Conservation (phyloP, 2,888 invertebrate genomes). For the Miltochrista miniata region DNA sequence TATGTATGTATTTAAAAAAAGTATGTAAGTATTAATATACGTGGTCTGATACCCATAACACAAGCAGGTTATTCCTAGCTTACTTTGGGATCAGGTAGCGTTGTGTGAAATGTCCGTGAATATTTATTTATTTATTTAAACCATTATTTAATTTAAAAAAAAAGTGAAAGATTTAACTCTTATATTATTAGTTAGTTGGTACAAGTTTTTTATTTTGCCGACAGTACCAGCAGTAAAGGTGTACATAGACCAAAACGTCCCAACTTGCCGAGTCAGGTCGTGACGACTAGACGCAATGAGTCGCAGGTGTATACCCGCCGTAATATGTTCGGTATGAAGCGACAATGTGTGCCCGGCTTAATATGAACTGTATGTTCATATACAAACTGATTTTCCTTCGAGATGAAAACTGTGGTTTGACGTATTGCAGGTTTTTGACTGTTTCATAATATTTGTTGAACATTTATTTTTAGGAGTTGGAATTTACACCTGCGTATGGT, state of each 20-base stretch:
- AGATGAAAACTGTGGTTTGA: constrained; percentile 29
- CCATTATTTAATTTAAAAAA: too few relatives aligned
- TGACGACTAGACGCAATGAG: constrained; percentile 46
- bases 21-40: too few relatives aligned
- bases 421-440: constrained; percentile 22
- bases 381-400: constrained; percentile 22
- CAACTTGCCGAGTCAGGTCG: constrained; percentile 46
- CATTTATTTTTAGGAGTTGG: neutral
- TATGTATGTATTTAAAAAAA: too few relatives aligned
- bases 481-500: neutral
- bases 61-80: too few relatives aligned
- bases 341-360: constrained; percentile 47
- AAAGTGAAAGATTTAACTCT: too few relatives aligned
- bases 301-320: constrained; percentile 59
- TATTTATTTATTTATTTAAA: too few relatives aligned
- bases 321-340: constrained; percentile 53
- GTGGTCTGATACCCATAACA: too few relatives aligned
- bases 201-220: constrained; percentile 6
- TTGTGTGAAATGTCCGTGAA: too few relatives aligned
- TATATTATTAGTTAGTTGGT: neutral
- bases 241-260: constrained; percentile 41
- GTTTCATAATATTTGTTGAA: constrained; percentile 12
- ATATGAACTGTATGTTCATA: constrained; percentile 48
- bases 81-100: too few relatives aligned
- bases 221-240: constrained; percentile 31